A percentile compares a stretch with the other conserved stretches of the same genome.
Evolutionary conservation across 2,113 vertebrate species (phyloP).

Genomic region (Malurus cyaneus): DNA sequence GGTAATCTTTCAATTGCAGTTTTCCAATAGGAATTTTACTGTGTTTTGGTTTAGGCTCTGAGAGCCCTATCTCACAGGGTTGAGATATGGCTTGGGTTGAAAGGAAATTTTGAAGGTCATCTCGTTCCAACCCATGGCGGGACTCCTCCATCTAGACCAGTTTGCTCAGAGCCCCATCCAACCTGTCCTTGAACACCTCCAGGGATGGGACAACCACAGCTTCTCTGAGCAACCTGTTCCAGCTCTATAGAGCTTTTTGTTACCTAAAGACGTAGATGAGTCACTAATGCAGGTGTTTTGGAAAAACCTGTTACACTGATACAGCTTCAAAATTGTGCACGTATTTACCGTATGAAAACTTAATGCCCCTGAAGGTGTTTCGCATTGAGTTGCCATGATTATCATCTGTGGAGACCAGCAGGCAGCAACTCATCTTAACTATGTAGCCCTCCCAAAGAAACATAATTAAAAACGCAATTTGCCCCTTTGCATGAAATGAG

Average conservation of each 20-base stretch:
- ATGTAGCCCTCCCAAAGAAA: neutral
- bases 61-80: neutral
- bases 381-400: neutral
- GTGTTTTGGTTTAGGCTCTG: neutral
- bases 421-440: constrained; percentile 12
- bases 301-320: neutral
- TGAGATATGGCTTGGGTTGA: neutral
- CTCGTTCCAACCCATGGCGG: neutral
- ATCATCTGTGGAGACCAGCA: neutral
- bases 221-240: too few relatives aligned
- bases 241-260: neutral
- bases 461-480: constrained; percentile 41
- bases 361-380: neutral
- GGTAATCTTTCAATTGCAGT: neutral
- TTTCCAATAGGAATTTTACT: neutral
- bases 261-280: neutral
- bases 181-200: neutral
- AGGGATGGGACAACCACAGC: neutral
- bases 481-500: neutral
- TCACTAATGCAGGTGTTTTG: neutral
- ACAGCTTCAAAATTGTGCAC: neutral
- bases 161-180: neutral
- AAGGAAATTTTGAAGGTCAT: neutral
- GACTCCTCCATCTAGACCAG: neutral
- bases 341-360: neutral